These are phyloP conservation scores for Spodoptera exigua DNA, from an alignment of 2,888 invertebrate species.

Conservation along the genomic window DNA sequence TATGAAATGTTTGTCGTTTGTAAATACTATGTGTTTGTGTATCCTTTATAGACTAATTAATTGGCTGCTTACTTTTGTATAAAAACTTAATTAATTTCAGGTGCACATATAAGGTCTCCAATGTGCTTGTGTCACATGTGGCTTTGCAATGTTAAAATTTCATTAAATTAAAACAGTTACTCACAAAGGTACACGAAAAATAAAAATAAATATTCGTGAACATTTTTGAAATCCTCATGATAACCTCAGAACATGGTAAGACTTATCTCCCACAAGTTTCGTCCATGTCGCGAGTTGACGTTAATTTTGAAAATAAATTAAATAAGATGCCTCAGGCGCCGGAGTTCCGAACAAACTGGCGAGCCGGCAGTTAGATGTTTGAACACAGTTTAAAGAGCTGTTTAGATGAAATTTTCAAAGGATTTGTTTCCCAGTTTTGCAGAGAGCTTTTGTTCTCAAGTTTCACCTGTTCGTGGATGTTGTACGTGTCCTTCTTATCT, in stretches of 20 bases:
- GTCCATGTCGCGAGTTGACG: conserved; percentile 63
- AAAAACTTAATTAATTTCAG: no score
- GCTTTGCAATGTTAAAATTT: no score
- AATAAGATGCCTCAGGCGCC: conserved; percentile 77
- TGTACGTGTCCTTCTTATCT: conserved; percentile 73
- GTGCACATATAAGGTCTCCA: no score
- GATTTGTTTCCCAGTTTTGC: conserved; percentile 71
- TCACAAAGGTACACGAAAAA: no score
- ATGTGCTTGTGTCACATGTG: no score
- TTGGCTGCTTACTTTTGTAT: no score
- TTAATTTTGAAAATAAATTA: conserved; percentile 83
- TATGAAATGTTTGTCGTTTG: no score
- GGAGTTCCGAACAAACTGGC: conserved; percentile 73
- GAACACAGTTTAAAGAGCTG: conserved; percentile 75
- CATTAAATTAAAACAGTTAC: no score
- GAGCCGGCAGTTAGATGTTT: conserved; percentile 70
- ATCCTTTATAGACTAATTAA: no score
- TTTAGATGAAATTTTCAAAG: conserved; percentile 83
- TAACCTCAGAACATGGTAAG: conserved; percentile 38
- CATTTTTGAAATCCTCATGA: conserved; percentile 6
- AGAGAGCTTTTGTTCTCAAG: conserved; percentile 74
- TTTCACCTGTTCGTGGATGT: conserved; percentile 71
- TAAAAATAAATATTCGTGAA: background rate
- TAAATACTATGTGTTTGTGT: no score
- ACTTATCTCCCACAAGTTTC: conserved; percentile 63